Percentiles rank a stretch among this genome's conserved stretches.
Evolutionary conservation across 2,113 vertebrate genomes (phyloP).

Genomic region (Ceyx margarethae): DNA sequence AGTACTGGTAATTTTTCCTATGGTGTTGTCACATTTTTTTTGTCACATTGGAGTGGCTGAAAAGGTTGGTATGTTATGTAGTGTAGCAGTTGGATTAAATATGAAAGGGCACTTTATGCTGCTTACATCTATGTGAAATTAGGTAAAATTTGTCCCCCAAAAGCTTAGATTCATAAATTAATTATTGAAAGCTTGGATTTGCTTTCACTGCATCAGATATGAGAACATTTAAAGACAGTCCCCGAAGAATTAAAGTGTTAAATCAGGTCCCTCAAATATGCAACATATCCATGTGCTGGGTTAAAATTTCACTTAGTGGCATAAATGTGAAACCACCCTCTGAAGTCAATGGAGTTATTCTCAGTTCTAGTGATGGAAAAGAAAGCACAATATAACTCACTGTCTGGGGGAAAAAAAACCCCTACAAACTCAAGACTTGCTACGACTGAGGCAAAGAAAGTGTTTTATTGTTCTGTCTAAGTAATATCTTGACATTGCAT

Average conservation of each 20-base stretch:
- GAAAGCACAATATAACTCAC: neutral
- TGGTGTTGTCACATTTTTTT: neutral
- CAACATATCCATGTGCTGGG: neutral
- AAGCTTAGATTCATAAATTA: neutral
- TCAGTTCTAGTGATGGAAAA: neutral
- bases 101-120: neutral
- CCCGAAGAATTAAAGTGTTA: neutral
- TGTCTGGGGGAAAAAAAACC: neutral
- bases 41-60: neutral
- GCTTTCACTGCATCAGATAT: neutral
- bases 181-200: neutral
- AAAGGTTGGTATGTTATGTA: neutral
- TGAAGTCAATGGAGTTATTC: neutral
- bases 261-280: neutral
- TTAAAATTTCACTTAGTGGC: neutral
- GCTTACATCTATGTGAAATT: neutral
- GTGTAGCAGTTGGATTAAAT: neutral
- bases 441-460: neutral
- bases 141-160: neutral
- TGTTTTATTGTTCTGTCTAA: slow-evolving; percentile 11
- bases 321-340: neutral
- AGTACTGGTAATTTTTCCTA: neutral
- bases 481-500: slow-evolving; percentile 1
- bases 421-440: neutral
- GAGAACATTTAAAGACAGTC: neutral